Evolutionary conservation across 2,888 invertebrate genomes (phyloP).

Genomic region (Chrysopilus asiliformis): DNA sequence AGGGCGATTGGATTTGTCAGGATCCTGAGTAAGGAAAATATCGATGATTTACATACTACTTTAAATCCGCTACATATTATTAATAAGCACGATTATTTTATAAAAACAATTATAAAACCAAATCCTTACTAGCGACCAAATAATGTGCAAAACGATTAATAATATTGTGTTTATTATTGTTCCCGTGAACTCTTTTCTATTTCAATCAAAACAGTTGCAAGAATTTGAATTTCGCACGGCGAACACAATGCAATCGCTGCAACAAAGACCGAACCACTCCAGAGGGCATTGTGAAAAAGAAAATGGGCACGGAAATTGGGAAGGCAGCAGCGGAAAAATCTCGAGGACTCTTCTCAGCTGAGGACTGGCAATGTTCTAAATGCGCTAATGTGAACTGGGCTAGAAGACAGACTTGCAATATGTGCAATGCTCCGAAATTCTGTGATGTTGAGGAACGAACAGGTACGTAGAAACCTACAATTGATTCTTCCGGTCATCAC

Average conservation of each 20-base stretch:
- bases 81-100: too few relatives aligned
- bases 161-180: background rate
- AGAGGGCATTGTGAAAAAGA: conserved; percentile 47
- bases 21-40: conserved; percentile 35
- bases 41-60: conserved; percentile 12
- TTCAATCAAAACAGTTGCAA: conserved; percentile 45
- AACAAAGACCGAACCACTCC: conserved; percentile 51
- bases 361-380: conserved; percentile 99
- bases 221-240: conserved; percentile 88
- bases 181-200: background rate
- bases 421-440: conserved; percentile 97
- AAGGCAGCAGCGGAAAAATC: conserved; percentile 98
- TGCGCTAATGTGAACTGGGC: conserved; percentile 99
- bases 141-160: background rate
- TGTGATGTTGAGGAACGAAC: conserved; percentile 77
- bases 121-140: too few relatives aligned
- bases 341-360: conserved; percentile 68
- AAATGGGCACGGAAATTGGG: conserved; percentile 91
- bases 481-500: too few relatives aligned
- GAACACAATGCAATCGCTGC: conserved; percentile 85
- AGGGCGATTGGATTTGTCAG: conserved; percentile 27
- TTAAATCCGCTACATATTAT: too few relatives aligned
- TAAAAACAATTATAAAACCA: too few relatives aligned
- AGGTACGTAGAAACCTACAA: too few relatives aligned
- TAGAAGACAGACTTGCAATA: conserved; percentile 86